phyloP scores from a whole-genome alignment of 2,113 vertebrate genomes.

The Taurulus bubalis region DNA sequence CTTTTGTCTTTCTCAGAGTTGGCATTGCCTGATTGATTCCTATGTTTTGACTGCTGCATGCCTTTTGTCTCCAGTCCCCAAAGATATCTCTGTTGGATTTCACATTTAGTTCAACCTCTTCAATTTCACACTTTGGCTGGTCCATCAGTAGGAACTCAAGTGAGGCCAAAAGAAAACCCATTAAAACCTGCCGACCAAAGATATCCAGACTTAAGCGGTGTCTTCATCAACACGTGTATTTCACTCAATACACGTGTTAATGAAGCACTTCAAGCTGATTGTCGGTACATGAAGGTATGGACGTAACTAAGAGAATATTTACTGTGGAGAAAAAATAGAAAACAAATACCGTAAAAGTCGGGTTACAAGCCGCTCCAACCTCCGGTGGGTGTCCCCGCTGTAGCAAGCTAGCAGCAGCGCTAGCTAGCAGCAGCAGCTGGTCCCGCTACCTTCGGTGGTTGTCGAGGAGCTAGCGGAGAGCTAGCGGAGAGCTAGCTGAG shows the following conservation, averaged over 20 bases:
- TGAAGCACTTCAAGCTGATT: background rate
- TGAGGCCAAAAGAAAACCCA: background rate
- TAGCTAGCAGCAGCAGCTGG: no score
- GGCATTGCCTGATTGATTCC: background rate
- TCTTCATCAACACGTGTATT: background rate
- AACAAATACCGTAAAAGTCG: no score
- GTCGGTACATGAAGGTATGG: background rate
- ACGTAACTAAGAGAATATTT: background rate
- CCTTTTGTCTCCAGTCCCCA: background rate
- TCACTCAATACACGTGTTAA: background rate
- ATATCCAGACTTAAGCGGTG: background rate
- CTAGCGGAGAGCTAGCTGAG: no score
- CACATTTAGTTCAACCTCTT: background rate
- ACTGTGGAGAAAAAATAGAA: background rate
- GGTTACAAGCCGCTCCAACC: no score
- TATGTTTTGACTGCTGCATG: background rate
- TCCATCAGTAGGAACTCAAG: background rate
- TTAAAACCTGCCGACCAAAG: background rate
- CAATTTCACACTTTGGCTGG: background rate
- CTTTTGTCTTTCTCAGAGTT: constrained; percentile 10
- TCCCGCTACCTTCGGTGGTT: no score
- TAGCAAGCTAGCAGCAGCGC: no score
- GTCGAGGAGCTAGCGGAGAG: no score
- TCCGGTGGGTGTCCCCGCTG: no score
- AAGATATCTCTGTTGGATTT: background rate